These are phyloP conservation scores for Plumapathes pennacea DNA, from an alignment of 92 coral and sea anemone species.

Conservation along the genomic window DNA sequence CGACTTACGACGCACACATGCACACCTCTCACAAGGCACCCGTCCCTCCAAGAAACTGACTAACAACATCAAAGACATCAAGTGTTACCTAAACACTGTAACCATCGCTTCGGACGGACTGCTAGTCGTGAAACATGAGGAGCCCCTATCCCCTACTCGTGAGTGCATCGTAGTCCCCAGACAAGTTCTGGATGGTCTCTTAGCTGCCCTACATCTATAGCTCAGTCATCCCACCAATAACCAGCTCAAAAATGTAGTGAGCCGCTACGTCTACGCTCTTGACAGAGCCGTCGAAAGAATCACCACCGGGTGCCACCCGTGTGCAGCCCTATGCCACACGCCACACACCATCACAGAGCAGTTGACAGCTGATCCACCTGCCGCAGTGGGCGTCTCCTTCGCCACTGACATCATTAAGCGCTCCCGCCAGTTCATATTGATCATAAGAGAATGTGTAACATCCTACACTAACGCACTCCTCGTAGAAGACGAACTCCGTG, in stretches of 20 bases:
- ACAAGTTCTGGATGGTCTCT: background rate
- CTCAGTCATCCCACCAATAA: background rate
- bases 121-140: background rate
- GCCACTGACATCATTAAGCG: constrained; percentile 8
- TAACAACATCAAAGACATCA: constrained; percentile 1
- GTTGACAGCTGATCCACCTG: constrained; percentile 17
- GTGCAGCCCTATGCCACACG: constrained; percentile 5
- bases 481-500: background rate
- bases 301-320: constrained; percentile 8
- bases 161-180: background rate
- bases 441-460: background rate
- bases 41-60: no score
- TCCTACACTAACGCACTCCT: background rate
- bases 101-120: background rate
- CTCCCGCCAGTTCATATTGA: background rate
- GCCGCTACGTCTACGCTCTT: constrained; percentile 19
- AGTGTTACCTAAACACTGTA: background rate
- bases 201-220: background rate
- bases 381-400: constrained; percentile 9
- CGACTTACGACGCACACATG: no score
- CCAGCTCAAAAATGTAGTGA: background rate
- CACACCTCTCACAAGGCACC: no score
- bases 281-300: constrained; percentile 17
- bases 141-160: background rate
- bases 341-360: constrained; percentile 17